Evolutionary conservation across 2,113 vertebrate species (phyloP).

Genomic region (Neopipo cinnamomea): DNA sequence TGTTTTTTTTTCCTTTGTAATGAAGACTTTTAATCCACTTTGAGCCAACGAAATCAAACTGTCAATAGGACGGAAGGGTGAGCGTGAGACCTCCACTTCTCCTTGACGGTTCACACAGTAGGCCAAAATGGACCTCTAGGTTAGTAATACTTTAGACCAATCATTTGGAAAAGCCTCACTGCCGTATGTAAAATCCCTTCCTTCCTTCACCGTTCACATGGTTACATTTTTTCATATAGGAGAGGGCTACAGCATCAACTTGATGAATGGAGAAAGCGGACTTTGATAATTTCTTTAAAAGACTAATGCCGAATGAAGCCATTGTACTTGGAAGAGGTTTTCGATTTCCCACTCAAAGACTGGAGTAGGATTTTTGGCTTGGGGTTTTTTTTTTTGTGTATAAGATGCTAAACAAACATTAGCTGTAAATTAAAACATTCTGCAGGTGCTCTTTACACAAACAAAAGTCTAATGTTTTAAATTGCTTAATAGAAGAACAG

Average conservation of each 20-base stretch:
- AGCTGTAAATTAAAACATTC: constrained; percentile 66
- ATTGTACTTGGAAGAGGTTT: constrained; percentile 73
- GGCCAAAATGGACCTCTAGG: constrained; percentile 55
- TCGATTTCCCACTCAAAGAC: constrained; percentile 65
- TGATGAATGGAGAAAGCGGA: constrained; percentile 64
- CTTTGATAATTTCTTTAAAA: constrained; percentile 41
- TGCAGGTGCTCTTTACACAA: constrained; percentile 75
- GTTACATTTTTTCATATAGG: constrained; percentile 33
- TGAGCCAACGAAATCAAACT: constrained; percentile 58
- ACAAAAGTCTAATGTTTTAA: constrained; percentile 73
- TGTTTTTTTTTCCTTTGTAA: constrained; percentile 8
- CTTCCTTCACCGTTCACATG: constrained; percentile 36
- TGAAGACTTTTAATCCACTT: constrained; percentile 60
- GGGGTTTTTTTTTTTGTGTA: neutral
- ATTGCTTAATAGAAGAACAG: constrained; percentile 68
- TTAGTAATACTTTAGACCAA: constrained; percentile 31
- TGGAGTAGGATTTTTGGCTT: constrained; percentile 77
- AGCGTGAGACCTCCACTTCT: constrained; percentile 63
- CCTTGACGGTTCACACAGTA: constrained; percentile 47
- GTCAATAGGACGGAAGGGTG: constrained; percentile 52
- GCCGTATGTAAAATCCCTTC: constrained; percentile 59
- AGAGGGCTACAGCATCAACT: constrained; percentile 47
- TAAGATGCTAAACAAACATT: constrained; percentile 72
- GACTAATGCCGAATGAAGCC: constrained; percentile 64
- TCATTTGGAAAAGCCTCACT: constrained; percentile 54